These are phyloP conservation scores for Odontomachus brunneus DNA, from an alignment of 1,140 invertebrate species.

Conservation along the genomic window DNA sequence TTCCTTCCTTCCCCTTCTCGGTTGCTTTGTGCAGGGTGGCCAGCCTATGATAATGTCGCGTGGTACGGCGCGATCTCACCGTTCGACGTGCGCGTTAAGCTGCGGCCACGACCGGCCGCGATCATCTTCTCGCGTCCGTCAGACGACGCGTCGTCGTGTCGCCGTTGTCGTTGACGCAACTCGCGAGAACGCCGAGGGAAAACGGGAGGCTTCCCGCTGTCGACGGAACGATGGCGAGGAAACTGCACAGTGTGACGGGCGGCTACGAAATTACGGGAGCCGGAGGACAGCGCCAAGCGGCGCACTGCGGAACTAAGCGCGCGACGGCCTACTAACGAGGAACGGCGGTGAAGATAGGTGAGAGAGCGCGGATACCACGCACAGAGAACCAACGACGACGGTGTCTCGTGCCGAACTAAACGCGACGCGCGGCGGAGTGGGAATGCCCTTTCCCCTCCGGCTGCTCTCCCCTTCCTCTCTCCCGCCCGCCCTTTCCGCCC, in stretches of 20 bases:
- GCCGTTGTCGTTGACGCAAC: not conserved
- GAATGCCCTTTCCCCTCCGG: conserved; percentile 69
- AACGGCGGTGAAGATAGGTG: conserved; percentile 24
- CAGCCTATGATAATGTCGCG: conserved; percentile 55
- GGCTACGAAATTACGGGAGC: conserved; percentile 52
- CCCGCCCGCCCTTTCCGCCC: conserved; percentile 43
- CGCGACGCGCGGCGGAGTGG: conserved; percentile 59
- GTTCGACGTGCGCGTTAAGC: conserved; percentile 6
- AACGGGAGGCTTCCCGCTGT: not conserved
- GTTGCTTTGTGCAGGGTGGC: conserved; percentile 51
- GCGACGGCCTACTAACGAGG: conserved; percentile 24
- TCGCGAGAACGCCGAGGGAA: not conserved
- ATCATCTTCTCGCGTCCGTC: conserved; percentile 44
- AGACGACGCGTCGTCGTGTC: not conserved
- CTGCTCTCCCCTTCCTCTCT: conserved; percentile 7
- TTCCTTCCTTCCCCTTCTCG: not conserved
- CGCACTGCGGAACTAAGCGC: conserved; percentile 42
- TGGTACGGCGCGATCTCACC: conserved; percentile 52
- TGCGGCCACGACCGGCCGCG: not conserved
- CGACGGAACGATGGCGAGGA: not conserved
- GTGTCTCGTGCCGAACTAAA: conserved; percentile 71
- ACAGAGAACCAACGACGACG: conserved; percentile 39
- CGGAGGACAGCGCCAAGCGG: conserved; percentile 61
- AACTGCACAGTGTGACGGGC: conserved; percentile 8
- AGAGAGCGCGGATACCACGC: conserved; percentile 42